Evolutionary conservation across 2,113 vertebrate genomes (phyloP).

Genomic region (Chloropsis hardwickii): DNA sequence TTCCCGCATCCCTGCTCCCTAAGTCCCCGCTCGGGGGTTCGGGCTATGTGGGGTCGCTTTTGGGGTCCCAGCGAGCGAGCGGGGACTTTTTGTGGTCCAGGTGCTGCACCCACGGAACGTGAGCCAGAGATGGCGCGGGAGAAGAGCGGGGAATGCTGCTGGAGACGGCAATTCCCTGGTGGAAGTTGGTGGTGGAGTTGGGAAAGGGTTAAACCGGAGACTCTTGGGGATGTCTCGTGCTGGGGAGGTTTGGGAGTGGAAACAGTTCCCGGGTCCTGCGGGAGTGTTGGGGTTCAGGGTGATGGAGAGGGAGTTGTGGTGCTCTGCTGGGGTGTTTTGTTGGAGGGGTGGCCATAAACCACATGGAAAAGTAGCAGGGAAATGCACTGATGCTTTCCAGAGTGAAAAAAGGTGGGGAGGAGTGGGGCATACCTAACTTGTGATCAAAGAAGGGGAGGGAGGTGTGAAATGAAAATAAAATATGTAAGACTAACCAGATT

Average conservation of each 20-base stretch:
- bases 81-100: not conserved
- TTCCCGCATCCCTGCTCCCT: not conserved
- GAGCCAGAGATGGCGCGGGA: not conserved
- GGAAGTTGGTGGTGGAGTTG: not conserved
- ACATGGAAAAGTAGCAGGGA: not conserved
- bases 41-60: not conserved
- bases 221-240: rapidly evolving
- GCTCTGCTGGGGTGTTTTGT: not conserved
- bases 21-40: rapidly evolving
- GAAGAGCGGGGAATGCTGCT: rapidly evolving
- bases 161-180: not conserved
- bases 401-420: not conserved
- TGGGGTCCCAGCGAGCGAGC: rapidly evolving
- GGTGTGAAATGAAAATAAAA: not conserved
- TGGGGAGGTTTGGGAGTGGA: not conserved
- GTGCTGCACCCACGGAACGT: rapidly evolving
- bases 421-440: not conserved
- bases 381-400: not conserved
- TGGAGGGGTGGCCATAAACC: not conserved
- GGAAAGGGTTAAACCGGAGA: not conserved
- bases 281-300: not conserved
- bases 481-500: no score
- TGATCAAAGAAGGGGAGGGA: not conserved
- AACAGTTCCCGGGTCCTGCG: rapidly evolving
- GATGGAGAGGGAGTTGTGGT: not conserved